Evolutionary conservation across 2,113 vertebrate species (phyloP).

Genomic region (Bos indicus): DNA sequence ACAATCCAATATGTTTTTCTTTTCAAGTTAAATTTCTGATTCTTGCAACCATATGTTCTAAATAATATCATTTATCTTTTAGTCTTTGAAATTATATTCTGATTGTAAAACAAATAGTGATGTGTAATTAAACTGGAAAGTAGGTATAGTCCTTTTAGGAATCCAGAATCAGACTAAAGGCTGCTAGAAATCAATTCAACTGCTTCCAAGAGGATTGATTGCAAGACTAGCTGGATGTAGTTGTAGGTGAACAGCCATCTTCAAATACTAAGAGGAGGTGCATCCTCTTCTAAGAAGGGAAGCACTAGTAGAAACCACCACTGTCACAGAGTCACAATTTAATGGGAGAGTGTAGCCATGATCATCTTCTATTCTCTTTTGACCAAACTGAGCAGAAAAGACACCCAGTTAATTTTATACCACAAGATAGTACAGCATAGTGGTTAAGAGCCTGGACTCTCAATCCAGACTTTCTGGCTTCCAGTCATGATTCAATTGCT

Average conservation of each 20-base stretch:
- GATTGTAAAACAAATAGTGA: neutral
- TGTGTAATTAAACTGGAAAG: neutral
- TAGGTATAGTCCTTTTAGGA: neutral
- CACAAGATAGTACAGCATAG: neutral
- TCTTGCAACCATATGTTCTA: neutral
- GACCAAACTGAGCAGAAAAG: neutral
- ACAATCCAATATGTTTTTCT: neutral
- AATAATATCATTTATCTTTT: neutral
- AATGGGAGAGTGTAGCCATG: neutral
- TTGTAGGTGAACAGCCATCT: neutral
- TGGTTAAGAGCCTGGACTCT: neutral
- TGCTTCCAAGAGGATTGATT: neutral
- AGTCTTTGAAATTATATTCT: conserved; percentile 14
- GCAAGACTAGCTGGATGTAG: neutral
- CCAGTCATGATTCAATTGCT: neutral
- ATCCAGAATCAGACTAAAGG: neutral
- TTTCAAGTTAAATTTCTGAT: neutral
- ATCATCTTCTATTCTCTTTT: neutral
- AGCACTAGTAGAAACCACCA: neutral
- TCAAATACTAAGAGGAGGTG: neutral
- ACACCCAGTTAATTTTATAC: neutral
- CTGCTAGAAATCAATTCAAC: neutral
- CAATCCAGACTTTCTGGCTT: neutral
- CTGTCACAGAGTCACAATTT: neutral
- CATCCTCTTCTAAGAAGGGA: neutral